Evolutionary conservation across 2,113 vertebrate genomes (phyloP).

Genomic region (Drymodes brunneopygia): DNA sequence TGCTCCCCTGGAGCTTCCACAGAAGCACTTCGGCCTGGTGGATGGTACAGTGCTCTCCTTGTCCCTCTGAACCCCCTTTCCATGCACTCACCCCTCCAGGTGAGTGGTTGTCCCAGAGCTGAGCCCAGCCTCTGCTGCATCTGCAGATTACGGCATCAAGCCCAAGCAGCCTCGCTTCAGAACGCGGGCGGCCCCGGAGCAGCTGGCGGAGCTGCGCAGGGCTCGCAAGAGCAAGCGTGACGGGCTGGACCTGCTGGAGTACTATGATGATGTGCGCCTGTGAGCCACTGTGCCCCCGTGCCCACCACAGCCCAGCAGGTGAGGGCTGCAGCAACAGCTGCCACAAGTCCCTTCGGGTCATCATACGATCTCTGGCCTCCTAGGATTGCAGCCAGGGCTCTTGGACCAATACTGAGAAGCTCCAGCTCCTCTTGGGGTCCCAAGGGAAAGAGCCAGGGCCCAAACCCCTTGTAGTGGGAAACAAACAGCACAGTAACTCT

Average conservation of each 20-base stretch:
- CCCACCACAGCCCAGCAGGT: neutral
- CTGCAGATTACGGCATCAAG: slow-evolving; percentile 74
- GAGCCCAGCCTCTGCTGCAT: neutral
- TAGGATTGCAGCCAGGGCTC: too few species aligned
- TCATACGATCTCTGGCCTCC: rapidly evolving
- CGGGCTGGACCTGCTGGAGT: slow-evolving; percentile 63
- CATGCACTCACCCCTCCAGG: neutral
- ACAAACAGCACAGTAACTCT: neutral
- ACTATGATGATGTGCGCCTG: slow-evolving; percentile 28
- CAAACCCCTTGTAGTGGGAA: neutral
- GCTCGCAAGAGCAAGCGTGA: slow-evolving; percentile 68
- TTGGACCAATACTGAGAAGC: neutral
- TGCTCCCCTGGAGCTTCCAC: slow-evolving; percentile 54
- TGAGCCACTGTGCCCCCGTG: neutral
- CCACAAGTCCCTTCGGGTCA: neutral
- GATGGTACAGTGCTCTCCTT: slow-evolving; percentile 59
- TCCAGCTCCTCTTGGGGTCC: neutral
- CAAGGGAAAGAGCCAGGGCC: neutral
- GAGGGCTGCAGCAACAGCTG: neutral
- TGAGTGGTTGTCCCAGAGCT: rapidly evolving
- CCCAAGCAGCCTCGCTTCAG: slow-evolving; percentile 64
- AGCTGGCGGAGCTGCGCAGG: neutral
- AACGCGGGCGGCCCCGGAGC: neutral
- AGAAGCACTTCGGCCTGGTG: slow-evolving; percentile 61
- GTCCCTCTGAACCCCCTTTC: neutral